These are phyloP conservation scores for Alethe castanea DNA, from an alignment of 2,113 vertebrate genomes.

Conservation along the genomic window DNA sequence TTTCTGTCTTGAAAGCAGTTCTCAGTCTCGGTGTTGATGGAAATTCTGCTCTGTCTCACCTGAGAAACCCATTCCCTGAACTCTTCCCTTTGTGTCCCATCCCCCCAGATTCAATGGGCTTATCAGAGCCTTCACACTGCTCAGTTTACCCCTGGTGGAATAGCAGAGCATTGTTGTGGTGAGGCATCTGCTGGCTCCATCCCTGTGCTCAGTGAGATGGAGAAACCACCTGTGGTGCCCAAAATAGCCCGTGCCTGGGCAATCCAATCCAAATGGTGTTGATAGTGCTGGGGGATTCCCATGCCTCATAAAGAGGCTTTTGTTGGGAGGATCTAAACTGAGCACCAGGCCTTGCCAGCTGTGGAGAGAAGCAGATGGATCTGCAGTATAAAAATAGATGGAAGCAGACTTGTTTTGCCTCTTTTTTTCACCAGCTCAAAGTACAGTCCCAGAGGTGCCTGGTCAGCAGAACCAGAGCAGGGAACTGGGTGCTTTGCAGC, in stretches of 20 bases:
- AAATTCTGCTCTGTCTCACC: not conserved
- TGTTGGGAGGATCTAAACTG: constrained; percentile 48
- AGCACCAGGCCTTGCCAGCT: constrained; percentile 50
- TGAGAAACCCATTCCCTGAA: not conserved
- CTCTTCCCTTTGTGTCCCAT: not conserved
- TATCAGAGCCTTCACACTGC: not conserved
- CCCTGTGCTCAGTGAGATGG: not conserved
- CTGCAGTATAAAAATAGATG: constrained; percentile 49
- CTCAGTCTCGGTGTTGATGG: not conserved
- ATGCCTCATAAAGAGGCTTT: constrained; percentile 53
- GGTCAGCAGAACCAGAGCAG: constrained; percentile 8
- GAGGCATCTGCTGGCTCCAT: not conserved
- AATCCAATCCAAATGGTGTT: not conserved
- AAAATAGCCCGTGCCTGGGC: constrained; percentile 39
- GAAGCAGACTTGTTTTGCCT: constrained; percentile 26
- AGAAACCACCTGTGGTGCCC: constrained; percentile 49
- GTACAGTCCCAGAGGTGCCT: constrained; percentile 44
- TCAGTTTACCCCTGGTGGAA: not conserved
- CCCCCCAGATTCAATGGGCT: not conserved
- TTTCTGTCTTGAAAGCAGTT: not conserved
- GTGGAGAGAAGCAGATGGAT: constrained; percentile 53
- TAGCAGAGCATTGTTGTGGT: not conserved
- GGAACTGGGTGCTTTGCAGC: constrained; percentile 48
- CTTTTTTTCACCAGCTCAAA: constrained; percentile 15
- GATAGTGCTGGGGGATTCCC: constrained; percentile 3